phyloP scores from a whole-genome alignment of 2,797 vertebrate species.

The Sciurus vulgaris region DNA sequence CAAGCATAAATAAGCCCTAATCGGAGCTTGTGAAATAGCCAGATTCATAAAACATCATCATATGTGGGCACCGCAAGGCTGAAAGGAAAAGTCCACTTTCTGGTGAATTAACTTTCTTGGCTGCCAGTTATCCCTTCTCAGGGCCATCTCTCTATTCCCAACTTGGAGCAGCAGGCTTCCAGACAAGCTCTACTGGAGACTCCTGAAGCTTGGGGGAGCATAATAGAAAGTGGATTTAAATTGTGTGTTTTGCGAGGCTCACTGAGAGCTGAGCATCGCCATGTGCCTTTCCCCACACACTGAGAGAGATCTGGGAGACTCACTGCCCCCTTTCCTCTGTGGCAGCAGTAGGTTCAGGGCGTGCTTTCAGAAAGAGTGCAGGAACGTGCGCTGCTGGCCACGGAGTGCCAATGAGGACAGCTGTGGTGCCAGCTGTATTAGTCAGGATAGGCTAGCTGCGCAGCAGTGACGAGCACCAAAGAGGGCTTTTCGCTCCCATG shows the following conservation, averaged over 20 bases:
- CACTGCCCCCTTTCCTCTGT: not conserved
- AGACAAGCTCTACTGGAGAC: not conserved
- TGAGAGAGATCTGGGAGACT: not conserved
- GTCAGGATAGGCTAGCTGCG: not conserved
- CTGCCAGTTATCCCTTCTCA: not conserved
- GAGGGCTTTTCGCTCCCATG: not conserved
- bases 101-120: not conserved
- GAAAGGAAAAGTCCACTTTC: not conserved
- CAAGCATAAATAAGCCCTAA: not conserved
- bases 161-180: not conserved
- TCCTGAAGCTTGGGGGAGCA: not conserved
- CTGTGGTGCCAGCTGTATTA: not conserved
- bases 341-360: not conserved
- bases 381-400: not conserved
- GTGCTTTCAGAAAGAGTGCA: not conserved
- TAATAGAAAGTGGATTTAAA: conserved; percentile 12
- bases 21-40: not conserved
- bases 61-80: not conserved
- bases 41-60: not conserved
- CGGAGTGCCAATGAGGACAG: not conserved
- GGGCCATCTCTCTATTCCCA: not conserved
- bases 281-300: not conserved
- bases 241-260: not conserved
- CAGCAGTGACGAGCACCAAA: not conserved
- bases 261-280: not conserved